Conservation (phyloP, 2,888 invertebrate genomes). For the Vannuccia rotundouncinata region DNA sequence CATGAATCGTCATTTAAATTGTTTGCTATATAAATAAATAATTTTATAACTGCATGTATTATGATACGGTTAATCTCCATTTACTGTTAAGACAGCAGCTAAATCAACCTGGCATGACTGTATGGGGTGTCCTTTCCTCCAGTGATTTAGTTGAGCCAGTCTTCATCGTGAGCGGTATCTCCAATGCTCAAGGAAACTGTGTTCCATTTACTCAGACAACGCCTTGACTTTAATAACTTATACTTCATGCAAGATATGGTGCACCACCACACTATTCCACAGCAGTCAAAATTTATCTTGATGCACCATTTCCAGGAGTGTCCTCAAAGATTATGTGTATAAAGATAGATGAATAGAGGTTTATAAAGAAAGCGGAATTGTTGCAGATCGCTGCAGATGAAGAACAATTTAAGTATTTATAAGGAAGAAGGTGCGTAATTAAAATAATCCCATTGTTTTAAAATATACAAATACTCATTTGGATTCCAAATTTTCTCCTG, state of each 20-base stretch:
- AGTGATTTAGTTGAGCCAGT: constrained; percentile 17
- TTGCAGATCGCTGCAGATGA: too few relatives aligned
- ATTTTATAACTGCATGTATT: background rate
- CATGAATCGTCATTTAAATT: constrained; percentile 23
- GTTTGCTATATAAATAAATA: constrained; percentile 2
- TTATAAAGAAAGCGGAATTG: too few relatives aligned
- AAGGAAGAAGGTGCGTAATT: too few relatives aligned
- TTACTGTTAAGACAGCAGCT: constrained; percentile 4
- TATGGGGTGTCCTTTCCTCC: constrained; percentile 20
- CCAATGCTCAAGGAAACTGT: constrained; percentile 15
- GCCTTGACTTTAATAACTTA: constrained; percentile 24
- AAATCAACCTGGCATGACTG: constrained; percentile 16
- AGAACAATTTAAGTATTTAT: too few relatives aligned
- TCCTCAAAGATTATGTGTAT: too few relatives aligned
- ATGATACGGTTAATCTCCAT: constrained; percentile 3
- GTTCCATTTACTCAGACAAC: constrained; percentile 6
- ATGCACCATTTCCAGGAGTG: constrained; percentile 19
- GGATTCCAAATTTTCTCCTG: too few relatives aligned
- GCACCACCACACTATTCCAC: constrained; percentile 21
- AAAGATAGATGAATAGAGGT: too few relatives aligned
- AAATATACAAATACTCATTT: too few relatives aligned
- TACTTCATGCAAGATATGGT: constrained; percentile 13
- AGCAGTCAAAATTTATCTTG: constrained; percentile 8
- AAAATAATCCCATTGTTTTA: too few relatives aligned
- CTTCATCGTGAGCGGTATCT: constrained; percentile 17